Conservation (phyloP, 92 coral and sea anemone genomes). For the Anthopleura xanthogrammica region DNA sequence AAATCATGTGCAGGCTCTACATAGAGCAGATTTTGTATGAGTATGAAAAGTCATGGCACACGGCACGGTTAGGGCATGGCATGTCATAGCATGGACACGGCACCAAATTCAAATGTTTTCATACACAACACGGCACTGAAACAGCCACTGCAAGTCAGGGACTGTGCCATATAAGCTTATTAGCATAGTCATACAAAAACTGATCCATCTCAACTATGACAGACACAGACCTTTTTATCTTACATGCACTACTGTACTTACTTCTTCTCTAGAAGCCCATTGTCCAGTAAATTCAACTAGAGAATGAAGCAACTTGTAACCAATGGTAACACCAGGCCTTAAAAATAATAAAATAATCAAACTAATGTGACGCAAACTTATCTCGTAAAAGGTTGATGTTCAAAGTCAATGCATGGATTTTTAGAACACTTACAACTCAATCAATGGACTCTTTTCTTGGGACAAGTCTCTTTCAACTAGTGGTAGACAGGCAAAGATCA, state of each 20-base stretch:
- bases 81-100: no score
- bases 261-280: slow-evolving; percentile 77
- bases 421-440: slow-evolving; percentile 71
- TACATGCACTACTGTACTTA: neutral
- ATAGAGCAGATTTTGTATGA: neutral
- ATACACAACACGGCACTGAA: no score
- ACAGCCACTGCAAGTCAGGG: no score
- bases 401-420: neutral
- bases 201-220: neutral
- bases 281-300: slow-evolving; percentile 74
- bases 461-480: slow-evolving; percentile 67
- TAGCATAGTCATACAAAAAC: no score
- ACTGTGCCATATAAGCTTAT: no score
- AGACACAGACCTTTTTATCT: neutral
- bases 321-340: slow-evolving; percentile 89
- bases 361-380: neutral
- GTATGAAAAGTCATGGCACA: neutral
- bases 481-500: slow-evolving; percentile 78
- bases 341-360: neutral
- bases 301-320: slow-evolving; percentile 84
- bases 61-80: no score
- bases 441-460: slow-evolving; percentile 70
- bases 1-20: no score
- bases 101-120: no score
- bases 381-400: neutral